Base-by-base conservation (phyloP, 2,888 invertebrate species). In the Acleris sparsana region DNA sequence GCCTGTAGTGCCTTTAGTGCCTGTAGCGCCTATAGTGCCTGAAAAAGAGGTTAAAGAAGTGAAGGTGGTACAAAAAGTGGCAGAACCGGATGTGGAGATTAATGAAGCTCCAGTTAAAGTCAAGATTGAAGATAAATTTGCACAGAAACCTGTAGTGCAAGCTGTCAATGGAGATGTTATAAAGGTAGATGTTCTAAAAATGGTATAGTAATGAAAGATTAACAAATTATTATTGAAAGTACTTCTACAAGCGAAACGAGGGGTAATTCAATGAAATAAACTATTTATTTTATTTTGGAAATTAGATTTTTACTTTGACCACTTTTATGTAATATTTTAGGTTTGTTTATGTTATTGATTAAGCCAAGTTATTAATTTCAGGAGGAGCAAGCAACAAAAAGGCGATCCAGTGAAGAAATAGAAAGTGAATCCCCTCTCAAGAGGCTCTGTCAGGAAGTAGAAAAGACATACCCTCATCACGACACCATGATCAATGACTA, bases 401-500 rank as follows among this genome's bases (percentile, higher is more conserved):
- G 92, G 68, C 79, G 88, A 43, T 76, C 84, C 13, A 90, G 91
- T 67, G 88, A 87, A 72, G 92, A 92, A 25, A 73, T 83, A n/a
- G 91, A 90, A 70, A 85, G 86, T 2, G 93, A 93, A 70, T 89
- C 91, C 11, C 93, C 93, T 0, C 78, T 92, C 1, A 89, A 93
- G 74, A 89, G 87, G 73, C 86, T 93, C 18, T 92, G 93, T 69
- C 88, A 87, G 67, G 93, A 93, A 82, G 87, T 93, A 18, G 91
- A 93, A 69, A 91, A 87, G 71, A 88, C 90, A 1, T 93, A 93
- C 70, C 90, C 91, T 0, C 90, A 93, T 55, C 93, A 95, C 77
- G 94, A 95, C 83, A 88, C 89, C 62, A 94, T 95, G 85, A 87
- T 95, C 62, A 93, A 87, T 71, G 95, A 95, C 69, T 95, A 94